Base-by-base conservation (phyloP, 2,888 invertebrate genomes). In the Cyclophora punctaria region DNA sequence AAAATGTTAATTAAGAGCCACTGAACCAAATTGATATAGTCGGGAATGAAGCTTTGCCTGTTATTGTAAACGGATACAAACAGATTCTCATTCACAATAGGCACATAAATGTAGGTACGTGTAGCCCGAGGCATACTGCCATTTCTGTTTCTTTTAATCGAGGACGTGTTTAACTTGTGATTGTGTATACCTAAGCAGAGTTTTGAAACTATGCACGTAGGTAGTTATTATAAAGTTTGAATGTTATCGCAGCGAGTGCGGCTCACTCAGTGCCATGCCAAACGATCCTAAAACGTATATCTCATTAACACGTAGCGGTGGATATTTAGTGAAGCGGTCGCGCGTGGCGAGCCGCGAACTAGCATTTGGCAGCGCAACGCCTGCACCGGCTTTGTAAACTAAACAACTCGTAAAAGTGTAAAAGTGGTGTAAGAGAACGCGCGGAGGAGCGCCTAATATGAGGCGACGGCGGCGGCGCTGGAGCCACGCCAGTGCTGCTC, bases 361-460 rank as follows among this genome's bases (percentile, higher is more conserved):
- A 80, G 81, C 82, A 84, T 86, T 88, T 88, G 87, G 87, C 87
- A 88, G 77, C 75, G 78, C 71, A 66, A 71, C 75, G 73, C 70
- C 65, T 71, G 67, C 80, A 78, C 75, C 79, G 76, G 76, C 82
- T 73, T 71, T 75, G 78, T 80, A 75, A 86, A 84, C 87, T 85
- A 85, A 87, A 86, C 86, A 86, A 86, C 83, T 85, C 87, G 85
- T 86, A 87, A 87, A 88, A 87, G 86, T 85, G 87, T 85, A 87
- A 87, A 86, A 88, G 78, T 87, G 83, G 83, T 84, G 84, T 4
- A 82, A 83, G 86, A 87, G 86, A 84, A 82, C 79, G 69, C 51
- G 72, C 67, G 64, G 70, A 77, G 78, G 82, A 73, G 71, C 67
- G 76, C 80, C 85, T 84, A 84, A 87, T 86, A 87, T 84, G 84